Conservation (phyloP, 1,140 invertebrate genomes). For the Hirudo medicinalis region DNA sequence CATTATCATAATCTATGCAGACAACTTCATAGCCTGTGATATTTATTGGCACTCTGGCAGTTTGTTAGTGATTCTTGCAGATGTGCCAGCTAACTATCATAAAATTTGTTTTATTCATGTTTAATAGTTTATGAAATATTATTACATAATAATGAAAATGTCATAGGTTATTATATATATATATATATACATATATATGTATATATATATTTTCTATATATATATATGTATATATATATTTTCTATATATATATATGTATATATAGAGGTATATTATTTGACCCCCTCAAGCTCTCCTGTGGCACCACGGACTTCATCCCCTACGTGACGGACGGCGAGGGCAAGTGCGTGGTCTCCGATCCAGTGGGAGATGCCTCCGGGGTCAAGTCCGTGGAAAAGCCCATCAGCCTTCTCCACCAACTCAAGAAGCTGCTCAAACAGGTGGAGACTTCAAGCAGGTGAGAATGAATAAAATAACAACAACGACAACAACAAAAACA, state of each 20-base stretch:
- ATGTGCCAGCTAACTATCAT: neutral
- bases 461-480: too few species aligned
- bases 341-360: constrained; percentile 60
- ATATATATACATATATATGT: too few species aligned
- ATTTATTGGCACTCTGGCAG: neutral
- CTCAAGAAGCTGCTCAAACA: constrained; percentile 51
- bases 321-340: constrained; percentile 60
- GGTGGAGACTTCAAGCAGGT: constrained; percentile 35
- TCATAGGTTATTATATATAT: too few species aligned
- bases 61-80: too few species aligned
- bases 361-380: constrained; percentile 46
- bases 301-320: constrained; percentile 60
- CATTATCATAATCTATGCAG: too few species aligned
- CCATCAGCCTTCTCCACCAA: constrained; percentile 50
- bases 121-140: neutral
- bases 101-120: neutral
- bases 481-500: too few species aligned
- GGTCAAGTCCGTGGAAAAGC: constrained; percentile 22
- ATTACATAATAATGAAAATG: neutral
- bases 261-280: too few species aligned
- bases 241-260: too few species aligned
- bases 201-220: too few species aligned
- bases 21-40: too few species aligned
- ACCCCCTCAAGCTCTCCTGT: constrained; percentile 57
- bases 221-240: too few species aligned